Evolutionary conservation across 2,888 invertebrate genomes (phyloP).

Genomic region (Acanthosepion esculentum): DNA sequence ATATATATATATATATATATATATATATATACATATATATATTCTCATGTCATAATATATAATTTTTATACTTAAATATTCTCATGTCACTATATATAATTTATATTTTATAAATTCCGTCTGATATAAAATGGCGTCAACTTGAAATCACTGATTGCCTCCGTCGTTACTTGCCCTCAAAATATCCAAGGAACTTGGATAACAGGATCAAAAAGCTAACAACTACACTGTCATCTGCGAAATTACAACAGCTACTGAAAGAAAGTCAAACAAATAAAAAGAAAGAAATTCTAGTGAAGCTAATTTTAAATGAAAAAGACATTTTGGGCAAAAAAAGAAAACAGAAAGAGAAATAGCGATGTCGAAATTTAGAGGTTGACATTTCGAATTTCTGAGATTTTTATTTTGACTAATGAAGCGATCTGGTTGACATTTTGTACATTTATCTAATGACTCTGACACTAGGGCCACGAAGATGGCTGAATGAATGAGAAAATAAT

Average conservation of each 20-base stretch:
- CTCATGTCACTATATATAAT: neutral
- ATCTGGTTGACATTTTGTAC: no score
- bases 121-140: neutral
- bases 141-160: neutral
- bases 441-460: neutral
- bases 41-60: neutral
- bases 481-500: neutral
- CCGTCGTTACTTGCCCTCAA: neutral
- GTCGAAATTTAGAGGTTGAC: no score
- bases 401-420: no score
- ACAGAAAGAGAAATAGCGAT: neutral
- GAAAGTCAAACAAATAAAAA: neutral
- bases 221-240: neutral
- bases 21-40: no score
- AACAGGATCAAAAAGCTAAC: neutral
- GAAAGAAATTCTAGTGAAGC: no score
- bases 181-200: neutral
- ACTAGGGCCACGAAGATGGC: neutral
- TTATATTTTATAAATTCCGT: neutral
- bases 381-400: no score
- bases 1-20: no score
- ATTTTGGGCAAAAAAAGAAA: neutral
- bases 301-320: neutral
- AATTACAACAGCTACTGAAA: neutral
- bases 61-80: neutral